Evolutionary conservation across 2,888 invertebrate genomes (phyloP).

Genomic region (Cephalotes varians): DNA sequence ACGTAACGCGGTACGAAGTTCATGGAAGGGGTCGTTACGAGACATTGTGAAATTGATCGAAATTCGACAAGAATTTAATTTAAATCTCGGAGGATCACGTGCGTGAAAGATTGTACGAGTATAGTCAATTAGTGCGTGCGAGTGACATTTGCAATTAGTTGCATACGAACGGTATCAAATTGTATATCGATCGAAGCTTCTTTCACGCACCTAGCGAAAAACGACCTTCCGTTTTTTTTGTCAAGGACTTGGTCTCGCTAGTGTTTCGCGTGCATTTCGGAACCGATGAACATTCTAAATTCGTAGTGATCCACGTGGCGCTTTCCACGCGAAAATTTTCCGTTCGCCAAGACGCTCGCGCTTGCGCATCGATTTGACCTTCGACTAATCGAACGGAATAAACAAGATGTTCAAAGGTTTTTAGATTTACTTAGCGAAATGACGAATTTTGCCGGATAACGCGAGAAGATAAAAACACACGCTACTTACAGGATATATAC

Average conservation of each 20-base stretch:
- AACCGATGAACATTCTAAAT: not conserved
- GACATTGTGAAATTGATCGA: not conserved
- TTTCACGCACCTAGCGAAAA: not conserved
- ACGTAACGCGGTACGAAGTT: not conserved
- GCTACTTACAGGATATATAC: not conserved
- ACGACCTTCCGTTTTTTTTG: not conserved
- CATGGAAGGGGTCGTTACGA: not conserved
- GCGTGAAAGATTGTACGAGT: not conserved
- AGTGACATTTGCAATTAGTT: slow-evolving; percentile 53
- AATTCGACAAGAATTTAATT: not conserved
- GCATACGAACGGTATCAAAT: not conserved
- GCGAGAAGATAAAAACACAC: too few species aligned
- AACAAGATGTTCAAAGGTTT: too few species aligned
- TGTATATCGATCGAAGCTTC: not conserved
- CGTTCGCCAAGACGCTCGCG: not conserved
- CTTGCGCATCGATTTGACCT: not conserved
- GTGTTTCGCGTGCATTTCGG: not conserved
- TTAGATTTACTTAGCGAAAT: too few species aligned
- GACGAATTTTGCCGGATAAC: too few species aligned
- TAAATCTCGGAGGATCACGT: not conserved
- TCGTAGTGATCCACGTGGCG: not conserved
- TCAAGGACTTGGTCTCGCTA: not conserved
- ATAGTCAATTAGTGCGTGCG: not conserved
- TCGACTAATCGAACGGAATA: not conserved
- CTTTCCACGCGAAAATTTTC: not conserved